Base-by-base conservation (phyloP, 2,797 vertebrate species). In the Anomalospiza imberbis region DNA sequence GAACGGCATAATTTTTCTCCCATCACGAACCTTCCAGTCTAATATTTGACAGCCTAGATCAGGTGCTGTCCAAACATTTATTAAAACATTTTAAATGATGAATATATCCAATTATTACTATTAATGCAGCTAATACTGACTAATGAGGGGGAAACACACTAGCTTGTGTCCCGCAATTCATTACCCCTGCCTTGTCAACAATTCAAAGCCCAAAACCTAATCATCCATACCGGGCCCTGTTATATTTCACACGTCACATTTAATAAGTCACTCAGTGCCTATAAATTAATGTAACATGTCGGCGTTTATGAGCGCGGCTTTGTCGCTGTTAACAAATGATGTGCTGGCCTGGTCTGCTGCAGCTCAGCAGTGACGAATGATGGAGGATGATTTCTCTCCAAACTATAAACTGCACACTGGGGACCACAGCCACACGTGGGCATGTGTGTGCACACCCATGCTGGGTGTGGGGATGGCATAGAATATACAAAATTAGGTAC, bases 91-190 rank as follows among this genome's bases (percentile, higher is more conserved):
- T 98, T 97, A 98, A 98, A 98, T 98, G 98, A 98, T 98, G 97
- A 98, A 98, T 98, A 98, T 98, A 98, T 98, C 97, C 98, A 98
- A 98, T 98, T 98, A 98, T 98, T 98, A 98, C 98, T 98, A 98
- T 98, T 98, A 98, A 98, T 98, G 98, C 97, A 98, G 98, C 98
- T 98, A 98, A 98, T 98, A 98, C 98, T 98, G 98, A 98, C 98
- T 98, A 98, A 98, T 98, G 98, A 98, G 98, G 98, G 97, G 97
- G 98, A 98, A 98, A 98, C 97, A 95, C 81, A 85, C 94, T 96
- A 97, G 97, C 97, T 94, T 95, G 97, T 98, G 97, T 97, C 97
- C 98, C 85, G 58, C 98, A 98, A 98, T 98, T 98, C 98, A 98
- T 98, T 98, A 98, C 98, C 98, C 97, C 97, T 98, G 98, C 97